Evolutionary conservation across 2,113 vertebrate genomes (phyloP), one percentile per base, ranked within the genome.

Genomic region (Tychaedon coryphoeus): DNA sequence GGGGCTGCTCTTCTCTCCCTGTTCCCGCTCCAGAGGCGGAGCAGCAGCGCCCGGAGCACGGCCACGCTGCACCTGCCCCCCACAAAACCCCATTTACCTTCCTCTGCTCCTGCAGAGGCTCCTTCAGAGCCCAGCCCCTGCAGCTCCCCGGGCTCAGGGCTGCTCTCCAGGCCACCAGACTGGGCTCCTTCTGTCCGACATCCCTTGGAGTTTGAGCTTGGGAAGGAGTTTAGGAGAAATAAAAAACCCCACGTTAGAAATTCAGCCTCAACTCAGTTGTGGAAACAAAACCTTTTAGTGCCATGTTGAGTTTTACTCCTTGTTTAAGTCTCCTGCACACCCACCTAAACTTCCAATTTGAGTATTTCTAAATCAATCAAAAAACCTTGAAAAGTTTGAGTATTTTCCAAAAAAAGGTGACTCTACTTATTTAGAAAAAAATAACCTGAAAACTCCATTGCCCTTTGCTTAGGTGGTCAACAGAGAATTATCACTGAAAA

Each of bases 61-160:
- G 67, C 77, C 70, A 36, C 17, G 5, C 54, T 12, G 58, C 85
- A 7, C 20, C 61, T 42, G 58, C 50, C 38, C 42, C 43, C n/a
- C 14, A 1, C 10, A 2, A 8, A 12, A 1, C 0, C 26, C 6
- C 1, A 23, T 76, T 94, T 94, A 99, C 99, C 99, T 98, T 99
- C 99, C 43, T 98, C 98, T 9, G 97, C 94, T 51, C 87, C 98
- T 33, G 97, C 97, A 73, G 98, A 97, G 7, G 97, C 69, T 33
- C 97, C 98, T 65, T 99, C 99, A n/a, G 98, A 86, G 36, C 98
- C 76, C 38, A 96, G 19, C 24, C 97, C 97, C 92, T 98, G 97
- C 84, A 98, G 96, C 65, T 99, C 98, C 57, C 97, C 98, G 34
- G 97, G 62, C 95, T 98, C 99, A 56, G 96, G 95, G 80, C 72